These are phyloP conservation scores for Coregonus clupeaformis DNA, from an alignment of 2,113 vertebrate genomes.

Conservation along the genomic window DNA sequence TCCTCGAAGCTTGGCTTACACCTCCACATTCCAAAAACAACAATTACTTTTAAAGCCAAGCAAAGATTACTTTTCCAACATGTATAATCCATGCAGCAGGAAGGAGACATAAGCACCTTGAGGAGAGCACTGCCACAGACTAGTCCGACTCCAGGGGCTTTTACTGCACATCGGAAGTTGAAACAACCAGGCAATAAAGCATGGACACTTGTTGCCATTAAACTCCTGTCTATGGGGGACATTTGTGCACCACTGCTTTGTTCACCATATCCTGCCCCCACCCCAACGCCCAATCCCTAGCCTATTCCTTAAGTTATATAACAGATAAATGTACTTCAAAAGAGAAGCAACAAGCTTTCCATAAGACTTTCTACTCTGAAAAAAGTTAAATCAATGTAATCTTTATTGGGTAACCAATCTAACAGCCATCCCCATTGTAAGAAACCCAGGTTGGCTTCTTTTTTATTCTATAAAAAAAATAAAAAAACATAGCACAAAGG, in stretches of 20 bases:
- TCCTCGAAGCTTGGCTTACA: slow-evolving; percentile 44
- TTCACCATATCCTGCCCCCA: background rate
- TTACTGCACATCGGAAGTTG: slow-evolving; percentile 19
- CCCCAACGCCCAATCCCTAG: background rate
- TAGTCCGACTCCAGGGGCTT: slow-evolving; percentile 12
- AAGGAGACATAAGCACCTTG: slow-evolving; percentile 31
- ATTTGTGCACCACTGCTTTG: background rate
- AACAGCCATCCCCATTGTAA: slow-evolving; percentile 32
- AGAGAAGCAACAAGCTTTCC: slow-evolving; percentile 40
- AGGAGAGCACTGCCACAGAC: slow-evolving; percentile 10
- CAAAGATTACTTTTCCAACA: slow-evolving; percentile 50
- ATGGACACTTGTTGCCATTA: slow-evolving; percentile 38
- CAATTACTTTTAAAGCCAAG: slow-evolving; percentile 33
- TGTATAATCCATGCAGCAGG: slow-evolving; percentile 27
- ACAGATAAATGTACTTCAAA: slow-evolving; percentile 3
- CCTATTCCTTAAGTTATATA: background rate
- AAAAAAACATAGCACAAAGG: slow-evolving; percentile 39
- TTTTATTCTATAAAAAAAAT: slow-evolving; percentile 28
- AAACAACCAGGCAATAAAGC: slow-evolving; percentile 30
- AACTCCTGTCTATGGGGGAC: slow-evolving; percentile 24
- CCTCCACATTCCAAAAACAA: slow-evolving; percentile 53
- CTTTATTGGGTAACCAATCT: background rate
- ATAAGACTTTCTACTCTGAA: background rate
- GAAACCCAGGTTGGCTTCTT: slow-evolving; percentile 18
- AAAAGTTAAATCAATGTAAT: slow-evolving; percentile 20